Percentiles rank a stretch among this genome's conserved stretches.
Conservation (phyloP, 2,113 vertebrate species). For the Mugil cephalus region DNA sequence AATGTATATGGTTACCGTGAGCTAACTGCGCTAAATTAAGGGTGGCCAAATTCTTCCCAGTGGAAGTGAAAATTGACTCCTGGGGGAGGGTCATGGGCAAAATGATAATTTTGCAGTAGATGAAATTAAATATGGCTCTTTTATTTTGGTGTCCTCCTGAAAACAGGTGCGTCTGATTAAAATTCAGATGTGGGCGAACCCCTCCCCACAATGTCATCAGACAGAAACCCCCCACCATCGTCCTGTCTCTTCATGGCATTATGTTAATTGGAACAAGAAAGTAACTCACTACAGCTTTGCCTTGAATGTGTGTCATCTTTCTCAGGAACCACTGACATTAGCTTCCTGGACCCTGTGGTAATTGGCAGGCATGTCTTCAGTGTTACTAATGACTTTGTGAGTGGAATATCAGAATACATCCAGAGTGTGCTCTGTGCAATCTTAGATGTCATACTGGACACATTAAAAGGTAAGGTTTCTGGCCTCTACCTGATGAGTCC, state of each 20-base stretch:
- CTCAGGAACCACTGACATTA: slow-evolving; percentile 67
- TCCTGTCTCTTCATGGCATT: too few species aligned
- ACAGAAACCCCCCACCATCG: too few species aligned
- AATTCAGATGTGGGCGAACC: too few species aligned
- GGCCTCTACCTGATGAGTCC: background rate
- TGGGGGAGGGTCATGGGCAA: too few species aligned
- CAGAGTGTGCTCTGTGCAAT: slow-evolving; percentile 50
- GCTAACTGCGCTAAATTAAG: too few species aligned
- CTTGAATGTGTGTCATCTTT: slow-evolving; percentile 22
- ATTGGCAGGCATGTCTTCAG: slow-evolving; percentile 64
- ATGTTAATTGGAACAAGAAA: background rate
- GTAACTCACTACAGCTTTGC: background rate
- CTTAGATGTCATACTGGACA: slow-evolving; percentile 63
- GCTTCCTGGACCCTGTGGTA: slow-evolving; percentile 71
- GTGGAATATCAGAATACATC: slow-evolving; percentile 54
- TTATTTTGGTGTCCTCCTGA: too few species aligned
- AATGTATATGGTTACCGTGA: background rate
- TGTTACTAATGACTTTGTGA: slow-evolving; percentile 61
- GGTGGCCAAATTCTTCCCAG: too few species aligned
- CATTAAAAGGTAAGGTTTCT: slow-evolving; percentile 51
- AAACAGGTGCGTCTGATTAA: too few species aligned
- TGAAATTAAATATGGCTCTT: too few species aligned
- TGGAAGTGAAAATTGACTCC: too few species aligned
- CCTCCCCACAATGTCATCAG: too few species aligned
- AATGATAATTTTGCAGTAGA: too few species aligned